phyloP scores from a whole-genome alignment of 2,113 vertebrate species.

The Clarias magur region DNA sequence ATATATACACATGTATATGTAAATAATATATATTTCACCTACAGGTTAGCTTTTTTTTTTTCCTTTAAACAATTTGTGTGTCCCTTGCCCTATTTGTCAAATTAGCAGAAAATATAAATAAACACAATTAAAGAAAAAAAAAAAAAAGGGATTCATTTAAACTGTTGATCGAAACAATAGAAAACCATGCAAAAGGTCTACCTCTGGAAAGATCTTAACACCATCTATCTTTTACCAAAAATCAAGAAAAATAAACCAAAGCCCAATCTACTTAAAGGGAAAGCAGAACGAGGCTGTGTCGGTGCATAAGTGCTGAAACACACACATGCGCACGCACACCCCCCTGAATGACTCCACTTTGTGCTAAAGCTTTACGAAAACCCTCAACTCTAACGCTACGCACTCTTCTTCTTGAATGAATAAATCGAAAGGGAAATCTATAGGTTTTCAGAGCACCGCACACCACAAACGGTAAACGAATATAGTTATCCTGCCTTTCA shows the following conservation, averaged over 20 bases:
- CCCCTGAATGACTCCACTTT: neutral
- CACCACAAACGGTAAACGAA: slow-evolving; percentile 67
- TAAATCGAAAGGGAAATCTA: slow-evolving; percentile 68
- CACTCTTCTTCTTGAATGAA: slow-evolving; percentile 54
- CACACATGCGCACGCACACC: neutral
- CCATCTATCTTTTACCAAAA: neutral
- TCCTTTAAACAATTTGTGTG: neutral
- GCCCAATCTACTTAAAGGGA: slow-evolving; percentile 35
- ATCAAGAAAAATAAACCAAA: slow-evolving; percentile 9
- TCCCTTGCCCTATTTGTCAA: neutral
- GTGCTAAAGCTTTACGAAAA: neutral
- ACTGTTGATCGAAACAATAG: slow-evolving; percentile 55
- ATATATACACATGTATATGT: slow-evolving; percentile 68
- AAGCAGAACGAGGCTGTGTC: neutral
- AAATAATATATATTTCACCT: neutral
- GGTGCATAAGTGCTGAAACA: neutral
- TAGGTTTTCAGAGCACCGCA: slow-evolving; percentile 73
- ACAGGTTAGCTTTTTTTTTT: neutral
- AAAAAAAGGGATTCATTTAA: slow-evolving; percentile 63
- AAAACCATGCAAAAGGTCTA: slow-evolving; percentile 71
- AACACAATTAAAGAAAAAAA: neutral
- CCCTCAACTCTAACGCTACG: slow-evolving; percentile 46
- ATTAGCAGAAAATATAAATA: neutral
- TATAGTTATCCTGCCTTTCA: slow-evolving; percentile 66
- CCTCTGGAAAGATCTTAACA: slow-evolving; percentile 34